Conservation (phyloP, 2,113 vertebrate genomes). For the Fulica atra region DNA sequence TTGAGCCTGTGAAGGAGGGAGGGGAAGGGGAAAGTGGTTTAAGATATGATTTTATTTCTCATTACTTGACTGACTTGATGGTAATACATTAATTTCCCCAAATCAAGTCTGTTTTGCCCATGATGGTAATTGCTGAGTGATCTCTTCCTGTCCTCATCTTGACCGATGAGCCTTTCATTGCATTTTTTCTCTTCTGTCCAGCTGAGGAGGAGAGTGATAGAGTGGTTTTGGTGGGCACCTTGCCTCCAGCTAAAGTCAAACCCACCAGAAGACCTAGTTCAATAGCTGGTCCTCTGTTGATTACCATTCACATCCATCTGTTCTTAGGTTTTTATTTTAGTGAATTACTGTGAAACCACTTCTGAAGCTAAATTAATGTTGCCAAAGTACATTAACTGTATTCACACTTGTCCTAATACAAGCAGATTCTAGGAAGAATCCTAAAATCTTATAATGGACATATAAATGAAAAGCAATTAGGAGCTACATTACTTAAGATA, state of each 20-base stretch:
- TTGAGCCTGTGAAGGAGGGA: not conserved
- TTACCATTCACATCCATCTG: not conserved
- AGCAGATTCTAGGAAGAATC: not conserved
- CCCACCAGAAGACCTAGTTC: not conserved
- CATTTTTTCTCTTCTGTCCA: not conserved
- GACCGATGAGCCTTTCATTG: accelerated
- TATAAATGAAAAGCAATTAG: not conserved
- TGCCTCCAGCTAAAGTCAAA: not conserved
- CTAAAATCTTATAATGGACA: not conserved
- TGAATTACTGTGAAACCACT: not conserved
- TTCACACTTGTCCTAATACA: not conserved
- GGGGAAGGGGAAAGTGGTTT: not conserved
- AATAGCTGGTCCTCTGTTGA: not conserved
- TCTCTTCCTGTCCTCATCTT: not conserved
- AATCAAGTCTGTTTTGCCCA: too few species aligned
- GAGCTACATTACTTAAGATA: not conserved
- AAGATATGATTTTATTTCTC: not conserved
- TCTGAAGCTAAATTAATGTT: not conserved
- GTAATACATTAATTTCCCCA: too few species aligned
- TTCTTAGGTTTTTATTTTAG: not conserved
- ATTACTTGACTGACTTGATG: too few species aligned
- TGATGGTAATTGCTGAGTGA: too few species aligned
- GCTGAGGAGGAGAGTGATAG: not conserved
- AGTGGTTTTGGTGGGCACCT: not conserved
- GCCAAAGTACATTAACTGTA: not conserved